These are phyloP conservation scores for Drosophila neoperkinsi DNA, from an alignment of 2,888 invertebrate genomes.

Conservation along the genomic window DNA sequence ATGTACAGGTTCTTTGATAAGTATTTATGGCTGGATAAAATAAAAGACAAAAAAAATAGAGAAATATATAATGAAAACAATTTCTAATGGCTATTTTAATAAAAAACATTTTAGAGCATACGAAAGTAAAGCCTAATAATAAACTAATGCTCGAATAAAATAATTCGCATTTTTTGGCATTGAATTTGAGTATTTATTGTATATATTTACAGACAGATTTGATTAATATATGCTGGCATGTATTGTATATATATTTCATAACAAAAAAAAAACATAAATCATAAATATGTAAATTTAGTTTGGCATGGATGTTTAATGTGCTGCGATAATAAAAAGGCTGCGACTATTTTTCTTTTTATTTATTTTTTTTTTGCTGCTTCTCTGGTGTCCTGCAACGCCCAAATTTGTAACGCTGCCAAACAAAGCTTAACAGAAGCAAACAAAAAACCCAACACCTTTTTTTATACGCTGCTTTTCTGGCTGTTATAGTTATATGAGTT, in stretches of 20 bases:
- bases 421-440: background rate
- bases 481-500: conserved; percentile 1
- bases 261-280: background rate
- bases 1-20: conserved; percentile 20
- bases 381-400: conserved; percentile 22
- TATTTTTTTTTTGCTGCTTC: background rate
- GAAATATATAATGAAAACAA: conserved; percentile 3
- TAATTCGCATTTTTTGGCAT: background rate
- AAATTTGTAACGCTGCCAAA: conserved; percentile 2
- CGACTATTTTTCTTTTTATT: background rate
- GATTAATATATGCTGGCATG: background rate
- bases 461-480: conserved; percentile 13
- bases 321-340: conserved; percentile 14
- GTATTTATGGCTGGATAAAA: conserved; percentile 6
- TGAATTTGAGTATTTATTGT: background rate
- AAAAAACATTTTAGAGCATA: background rate
- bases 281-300: conserved; percentile 1
- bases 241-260: background rate
- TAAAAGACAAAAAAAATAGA: background rate
- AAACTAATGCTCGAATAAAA: background rate
- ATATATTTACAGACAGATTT: background rate
- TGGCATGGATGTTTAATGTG: background rate
- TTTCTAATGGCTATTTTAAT: background rate
- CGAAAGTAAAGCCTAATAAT: background rate
- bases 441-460: conserved; percentile 15